These are phyloP conservation scores for Nilaparvata lugens DNA, from an alignment of 1,140 invertebrate species.

Conservation along the genomic window DNA sequence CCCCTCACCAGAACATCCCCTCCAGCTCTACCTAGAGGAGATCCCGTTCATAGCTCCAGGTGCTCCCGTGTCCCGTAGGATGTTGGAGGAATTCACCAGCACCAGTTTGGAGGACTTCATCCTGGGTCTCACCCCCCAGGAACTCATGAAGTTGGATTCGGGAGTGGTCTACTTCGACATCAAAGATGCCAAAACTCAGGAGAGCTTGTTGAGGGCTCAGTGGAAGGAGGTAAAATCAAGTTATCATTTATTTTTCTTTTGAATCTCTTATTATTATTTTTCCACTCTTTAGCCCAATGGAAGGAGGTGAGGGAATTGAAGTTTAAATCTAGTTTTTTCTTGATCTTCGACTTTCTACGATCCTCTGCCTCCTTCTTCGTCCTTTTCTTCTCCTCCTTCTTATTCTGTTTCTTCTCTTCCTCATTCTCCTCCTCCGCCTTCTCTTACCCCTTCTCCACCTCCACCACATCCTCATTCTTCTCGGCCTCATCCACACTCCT, in stretches of 20 bases:
- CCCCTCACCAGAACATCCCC: constrained; percentile 10
- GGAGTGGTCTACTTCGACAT: constrained; percentile 49
- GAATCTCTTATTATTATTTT: no score
- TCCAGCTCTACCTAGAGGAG: constrained; percentile 47
- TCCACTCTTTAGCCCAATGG: no score
- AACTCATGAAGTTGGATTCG: constrained; percentile 46
- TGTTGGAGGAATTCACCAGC: constrained; percentile 50
- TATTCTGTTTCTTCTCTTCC: no score
- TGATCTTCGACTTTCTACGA: no score
- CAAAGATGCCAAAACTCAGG: constrained; percentile 37
- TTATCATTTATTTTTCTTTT: background rate
- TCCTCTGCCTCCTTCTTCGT: no score
- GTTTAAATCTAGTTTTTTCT: no score
- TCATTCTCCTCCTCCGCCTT: no score
- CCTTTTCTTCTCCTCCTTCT: no score
- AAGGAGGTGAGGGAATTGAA: constrained; percentile 33
- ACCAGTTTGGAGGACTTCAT: constrained; percentile 50
- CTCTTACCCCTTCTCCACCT: no score
- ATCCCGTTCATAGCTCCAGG: constrained; percentile 51
- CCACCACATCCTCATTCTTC: no score
- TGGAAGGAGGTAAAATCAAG: constrained; percentile 39
- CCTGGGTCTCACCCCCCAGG: constrained; percentile 44
- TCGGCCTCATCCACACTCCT: no score
- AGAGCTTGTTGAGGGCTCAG: constrained; percentile 39
- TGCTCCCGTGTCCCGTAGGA: constrained; percentile 48